These are phyloP conservation scores for Brenthis daphne DNA, from an alignment of 2,888 invertebrate species.

Conservation along the genomic window DNA sequence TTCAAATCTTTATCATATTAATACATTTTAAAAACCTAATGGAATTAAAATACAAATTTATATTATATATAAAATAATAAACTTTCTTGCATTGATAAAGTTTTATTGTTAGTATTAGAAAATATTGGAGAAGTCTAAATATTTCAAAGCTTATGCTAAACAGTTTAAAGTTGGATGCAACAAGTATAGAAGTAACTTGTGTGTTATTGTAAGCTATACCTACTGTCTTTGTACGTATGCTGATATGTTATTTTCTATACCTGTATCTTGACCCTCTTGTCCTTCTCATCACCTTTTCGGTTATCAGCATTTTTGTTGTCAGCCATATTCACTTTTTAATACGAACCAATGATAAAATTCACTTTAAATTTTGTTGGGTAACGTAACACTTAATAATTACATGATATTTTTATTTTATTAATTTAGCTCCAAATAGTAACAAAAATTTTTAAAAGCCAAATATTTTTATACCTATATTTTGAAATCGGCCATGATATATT, in stretches of 20 bases:
- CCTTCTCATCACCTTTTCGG: conserved; percentile 53
- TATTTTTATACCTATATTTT: too few species aligned
- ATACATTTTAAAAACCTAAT: too few species aligned
- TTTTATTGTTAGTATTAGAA: not conserved
- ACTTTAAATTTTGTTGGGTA: conserved; percentile 16
- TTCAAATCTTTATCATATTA: too few species aligned
- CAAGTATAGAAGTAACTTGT: too few species aligned
- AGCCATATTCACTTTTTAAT: conserved; percentile 50
- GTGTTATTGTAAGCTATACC: too few species aligned
- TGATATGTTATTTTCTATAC: conserved; percentile 41
- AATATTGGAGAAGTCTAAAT: too few species aligned
- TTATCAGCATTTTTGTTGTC: conserved; percentile 40
- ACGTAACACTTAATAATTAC: conserved; percentile 18
- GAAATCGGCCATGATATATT: not conserved
- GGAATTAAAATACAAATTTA: not conserved
- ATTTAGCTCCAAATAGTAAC: conserved; percentile 6
- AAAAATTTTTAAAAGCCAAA: too few species aligned
- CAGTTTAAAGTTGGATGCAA: too few species aligned
- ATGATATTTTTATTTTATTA: conserved; percentile 31
- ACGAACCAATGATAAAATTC: not conserved
- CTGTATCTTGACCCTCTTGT: conserved; percentile 69
- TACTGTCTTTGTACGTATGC: too few species aligned
- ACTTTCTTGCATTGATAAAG: not conserved
- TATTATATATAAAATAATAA: not conserved
- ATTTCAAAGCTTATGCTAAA: too few species aligned